These are phyloP conservation scores for Xestia ashworthii DNA, from an alignment of 2,888 invertebrate species.

Conservation along the genomic window DNA sequence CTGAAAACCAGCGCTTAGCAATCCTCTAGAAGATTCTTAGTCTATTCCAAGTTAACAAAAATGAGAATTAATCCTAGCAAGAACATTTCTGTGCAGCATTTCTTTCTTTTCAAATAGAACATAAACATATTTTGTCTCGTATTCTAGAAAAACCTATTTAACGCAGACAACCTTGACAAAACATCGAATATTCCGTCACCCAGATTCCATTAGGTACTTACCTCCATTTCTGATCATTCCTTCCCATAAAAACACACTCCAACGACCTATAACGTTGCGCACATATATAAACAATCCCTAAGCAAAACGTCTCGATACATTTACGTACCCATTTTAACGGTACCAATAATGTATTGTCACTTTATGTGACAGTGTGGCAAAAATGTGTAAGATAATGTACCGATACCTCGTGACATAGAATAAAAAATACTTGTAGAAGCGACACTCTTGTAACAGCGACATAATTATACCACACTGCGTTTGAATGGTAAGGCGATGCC, in stretches of 20 bases:
- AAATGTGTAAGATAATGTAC: conserved; percentile 65
- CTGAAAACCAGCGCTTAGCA: background rate
- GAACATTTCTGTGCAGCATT: background rate
- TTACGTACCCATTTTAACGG: conserved; percentile 60
- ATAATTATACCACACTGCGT: background rate
- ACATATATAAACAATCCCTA: conserved; percentile 36
- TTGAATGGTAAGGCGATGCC: background rate
- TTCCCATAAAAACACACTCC: conserved; percentile 32
- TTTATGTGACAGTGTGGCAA: conserved; percentile 66
- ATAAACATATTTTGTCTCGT: background rate
- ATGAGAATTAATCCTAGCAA: background rate
- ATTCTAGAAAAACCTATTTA: background rate
- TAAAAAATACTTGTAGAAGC: conserved; percentile 4
- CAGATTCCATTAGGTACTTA: conserved; percentile 7
- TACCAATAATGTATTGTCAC: conserved; percentile 65
- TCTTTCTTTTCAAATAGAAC: background rate
- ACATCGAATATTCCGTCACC: background rate
- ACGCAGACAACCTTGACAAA: background rate
- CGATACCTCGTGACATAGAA: conserved; percentile 33
- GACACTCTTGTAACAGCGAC: background rate
- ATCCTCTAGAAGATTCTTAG: background rate
- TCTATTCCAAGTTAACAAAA: background rate
- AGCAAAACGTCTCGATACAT: conserved; percentile 56
- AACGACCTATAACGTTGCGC: conserved; percentile 18
- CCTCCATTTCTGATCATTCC: conserved; percentile 12